phyloP scores from a whole-genome alignment of 2,113 vertebrate species.

The Alexandromys fortis region DNA sequence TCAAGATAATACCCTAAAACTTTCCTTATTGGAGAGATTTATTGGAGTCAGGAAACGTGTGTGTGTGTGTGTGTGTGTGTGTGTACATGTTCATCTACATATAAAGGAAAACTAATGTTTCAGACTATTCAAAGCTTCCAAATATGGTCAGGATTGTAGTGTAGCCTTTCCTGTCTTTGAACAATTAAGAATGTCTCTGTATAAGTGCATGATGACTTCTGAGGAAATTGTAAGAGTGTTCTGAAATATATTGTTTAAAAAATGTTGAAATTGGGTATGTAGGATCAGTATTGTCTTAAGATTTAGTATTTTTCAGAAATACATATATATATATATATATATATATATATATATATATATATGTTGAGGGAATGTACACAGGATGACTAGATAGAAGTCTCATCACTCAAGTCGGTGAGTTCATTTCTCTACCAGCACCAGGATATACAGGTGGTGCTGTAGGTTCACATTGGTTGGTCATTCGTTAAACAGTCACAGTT shows the following conservation, averaged over 20 bases:
- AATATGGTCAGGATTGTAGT: not conserved
- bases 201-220: constrained; percentile 4
- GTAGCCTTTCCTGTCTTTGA: not conserved
- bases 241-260: not conserved
- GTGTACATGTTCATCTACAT: not conserved
- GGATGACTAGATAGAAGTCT: not conserved
- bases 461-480: not conserved
- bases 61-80: not conserved
- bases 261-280: not conserved
- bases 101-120: not conserved
- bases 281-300: not conserved
- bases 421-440: not conserved
- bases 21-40: not conserved
- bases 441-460: not conserved
- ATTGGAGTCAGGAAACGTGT: no score
- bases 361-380: not conserved
- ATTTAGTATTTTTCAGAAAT: constrained; percentile 36
- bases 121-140: not conserved
- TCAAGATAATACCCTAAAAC: not conserved
- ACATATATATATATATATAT: no score
- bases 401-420: not conserved
- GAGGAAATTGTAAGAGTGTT: not conserved
- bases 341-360: not conserved
- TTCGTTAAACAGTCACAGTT: not conserved
- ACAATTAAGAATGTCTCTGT: not conserved